Base-by-base conservation (phyloP, 2,888 invertebrate genomes). In the Muschampia plurimacula region DNA sequence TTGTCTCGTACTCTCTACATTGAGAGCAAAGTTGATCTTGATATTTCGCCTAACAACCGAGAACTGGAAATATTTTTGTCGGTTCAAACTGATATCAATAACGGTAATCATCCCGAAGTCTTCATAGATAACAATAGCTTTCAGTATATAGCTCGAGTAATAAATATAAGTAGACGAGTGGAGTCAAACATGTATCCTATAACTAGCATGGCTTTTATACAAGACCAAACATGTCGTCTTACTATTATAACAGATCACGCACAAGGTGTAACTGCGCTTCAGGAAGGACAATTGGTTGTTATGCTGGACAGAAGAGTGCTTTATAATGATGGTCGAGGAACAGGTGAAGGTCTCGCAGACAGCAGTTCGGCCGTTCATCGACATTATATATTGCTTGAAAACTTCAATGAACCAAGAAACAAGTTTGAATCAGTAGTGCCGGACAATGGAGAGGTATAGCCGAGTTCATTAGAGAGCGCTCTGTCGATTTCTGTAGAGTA, bases 121-220 rank as follows among this genome's bases (percentile, higher is more conserved):
- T 97, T 96, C 84, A 97, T 97, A 0, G 99, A 99, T 89, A 96
- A 97, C 76, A 99, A 98, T 86, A 99, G 99, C 6, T 98, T 98
- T 84, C 97, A 98, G 85, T 97, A 97, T 92, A 97, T 97, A 70
- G 95, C 96, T 80, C 95, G 97, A 39, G 91, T 96, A 8, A 96
- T 97, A 84, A 96, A 98, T 55, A 96, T 97, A 72, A 95, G 96
- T 73, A 96, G 97, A 77, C 97, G 97, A 1, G 95, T 98, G 66
- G 99, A 99, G 89, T 99, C 98, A 0, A 99, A 99, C 88, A 97
- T 98, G 86, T 99, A 98, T 86, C 99, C 99, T 0, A 97, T 99
- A 78, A 98, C 99, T 0, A 97, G 97, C 10, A 97, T 97, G 95
- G 96, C 97, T 2, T 98, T 96, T 85, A 96, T 98, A 77, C 97